Evolutionary conservation across 2,797 vertebrate species (phyloP).

Genomic region (Erpetoichthys calabaricus): DNA sequence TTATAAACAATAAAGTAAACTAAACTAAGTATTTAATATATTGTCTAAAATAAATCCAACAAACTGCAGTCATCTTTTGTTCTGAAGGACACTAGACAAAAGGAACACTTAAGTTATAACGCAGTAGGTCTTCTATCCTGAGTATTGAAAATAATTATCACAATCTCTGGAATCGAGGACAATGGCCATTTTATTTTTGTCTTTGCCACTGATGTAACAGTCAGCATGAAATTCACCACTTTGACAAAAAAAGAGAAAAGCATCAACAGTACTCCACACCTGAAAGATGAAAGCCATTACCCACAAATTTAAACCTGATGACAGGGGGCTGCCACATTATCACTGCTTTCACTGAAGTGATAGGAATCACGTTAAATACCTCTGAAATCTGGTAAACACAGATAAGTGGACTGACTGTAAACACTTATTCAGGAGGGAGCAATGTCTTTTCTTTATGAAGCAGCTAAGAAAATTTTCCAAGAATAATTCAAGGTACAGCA

Average conservation of each 20-base stretch:
- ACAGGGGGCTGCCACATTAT: slow-evolving; percentile 29
- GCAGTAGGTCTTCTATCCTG: no score
- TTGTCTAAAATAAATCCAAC: no score
- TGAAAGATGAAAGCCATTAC: slow-evolving; percentile 17
- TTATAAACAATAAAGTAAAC: no score
- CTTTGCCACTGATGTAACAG: slow-evolving; percentile 4
- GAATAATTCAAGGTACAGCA: slow-evolving; percentile 24
- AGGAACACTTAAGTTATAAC: no score
- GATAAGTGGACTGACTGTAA: slow-evolving; percentile 36
- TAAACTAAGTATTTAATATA: no score
- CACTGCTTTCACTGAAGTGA: slow-evolving; percentile 26
- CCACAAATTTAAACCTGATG: slow-evolving; percentile 28
- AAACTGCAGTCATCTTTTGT: no score
- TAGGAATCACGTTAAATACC: slow-evolving; percentile 30
- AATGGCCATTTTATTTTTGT: background rate
- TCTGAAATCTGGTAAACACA: slow-evolving; percentile 46
- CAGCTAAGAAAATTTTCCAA: slow-evolving; percentile 14
- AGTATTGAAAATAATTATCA: no score
- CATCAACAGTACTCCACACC: slow-evolving; percentile 16
- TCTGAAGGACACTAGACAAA: no score
- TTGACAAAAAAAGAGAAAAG: slow-evolving; percentile 5
- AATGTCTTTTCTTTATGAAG: slow-evolving; percentile 21
- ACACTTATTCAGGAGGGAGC: slow-evolving; percentile 26
- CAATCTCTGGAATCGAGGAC: no score
- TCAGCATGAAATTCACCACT: background rate